Base-by-base conservation (phyloP, 2,888 invertebrate species). In the Neria commutata region DNA sequence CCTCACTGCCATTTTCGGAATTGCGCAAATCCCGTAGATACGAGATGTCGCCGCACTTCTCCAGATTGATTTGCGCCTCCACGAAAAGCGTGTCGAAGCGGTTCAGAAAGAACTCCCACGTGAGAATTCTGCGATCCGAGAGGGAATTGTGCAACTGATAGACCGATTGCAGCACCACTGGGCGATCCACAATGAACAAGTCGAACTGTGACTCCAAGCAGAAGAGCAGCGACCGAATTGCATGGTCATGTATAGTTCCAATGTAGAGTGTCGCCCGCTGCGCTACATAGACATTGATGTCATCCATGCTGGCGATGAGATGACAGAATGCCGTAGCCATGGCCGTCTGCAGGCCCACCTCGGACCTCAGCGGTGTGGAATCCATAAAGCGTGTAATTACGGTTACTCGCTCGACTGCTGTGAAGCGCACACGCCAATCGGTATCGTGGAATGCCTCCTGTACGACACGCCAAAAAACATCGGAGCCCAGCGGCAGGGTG, bases 191-290 rank as follows among this genome's bases (percentile, higher is more conserved):
- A 61, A 98, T 95, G 63, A 98, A 96, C 61, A 93, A 87, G 84
- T 99, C 99, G 84, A 99, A 99, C 84, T 99, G 98, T 0, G 94
- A 92, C 85, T 99, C 98, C 83, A 99, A 83, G 81, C 98, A 98
- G 85, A 91, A 89, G 55, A 95, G 88, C 64, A 97, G 85, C 58
- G 94, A 88, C 91, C 94, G 83, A 40, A 97, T 86, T 53, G 96
- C 92, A 54, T 89, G 86, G 74, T 94, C 93, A 77, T 96, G 96
- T 72, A 98, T 89, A 16, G 96, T 96, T 68, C 97, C 96, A 58
- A 98, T 86, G 80, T 94, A 95, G 2, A 97, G 85, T 1, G 94
- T 92, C 3, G 97, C 91, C 69, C 95, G 86, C 81, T 98, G 98
- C 1, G 98, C 95, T 2, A 99, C 97, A 69, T 95, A 91, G 16